Conservation (phyloP, 2,113 vertebrate genomes). For the Microcebus ravelobensis region DNA sequence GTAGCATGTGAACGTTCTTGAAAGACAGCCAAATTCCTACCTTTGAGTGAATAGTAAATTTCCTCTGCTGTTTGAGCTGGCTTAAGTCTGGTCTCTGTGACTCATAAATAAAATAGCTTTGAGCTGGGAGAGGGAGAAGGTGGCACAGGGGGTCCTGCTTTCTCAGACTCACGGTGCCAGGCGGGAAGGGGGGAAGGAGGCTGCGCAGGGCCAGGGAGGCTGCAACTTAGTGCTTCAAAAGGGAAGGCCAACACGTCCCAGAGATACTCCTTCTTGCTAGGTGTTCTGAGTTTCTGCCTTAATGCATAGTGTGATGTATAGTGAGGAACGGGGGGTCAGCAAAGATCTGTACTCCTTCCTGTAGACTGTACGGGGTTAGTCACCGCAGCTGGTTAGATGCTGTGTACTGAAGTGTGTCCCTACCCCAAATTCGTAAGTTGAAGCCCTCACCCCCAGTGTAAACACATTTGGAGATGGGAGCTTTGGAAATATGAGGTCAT, state of each 20-base stretch:
- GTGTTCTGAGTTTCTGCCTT: slow-evolving; percentile 58
- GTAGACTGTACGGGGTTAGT: slow-evolving; percentile 46
- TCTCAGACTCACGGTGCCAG: not conserved
- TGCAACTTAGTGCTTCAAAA: not conserved
- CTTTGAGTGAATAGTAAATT: not conserved
- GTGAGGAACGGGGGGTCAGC: not conserved
- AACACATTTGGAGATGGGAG: not conserved
- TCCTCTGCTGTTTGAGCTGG: not conserved
- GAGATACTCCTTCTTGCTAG: not conserved
- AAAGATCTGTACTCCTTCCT: slow-evolving; percentile 46
- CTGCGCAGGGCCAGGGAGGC: not conserved
- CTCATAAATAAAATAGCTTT: not conserved
- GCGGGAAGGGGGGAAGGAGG: not conserved
- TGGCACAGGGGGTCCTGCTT: too few species aligned
- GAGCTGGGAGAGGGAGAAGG: not conserved
- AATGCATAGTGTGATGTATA: not conserved
- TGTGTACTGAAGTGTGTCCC: not conserved
- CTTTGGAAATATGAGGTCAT: not conserved
- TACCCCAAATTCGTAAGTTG: not conserved
- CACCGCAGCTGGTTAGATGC: not conserved
- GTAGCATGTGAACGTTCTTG: not conserved
- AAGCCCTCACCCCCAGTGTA: too few species aligned
- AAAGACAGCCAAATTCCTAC: not conserved
- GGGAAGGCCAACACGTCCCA: not conserved
- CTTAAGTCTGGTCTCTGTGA: not conserved